Percentiles rank a stretch among this genome's conserved stretches.
These are phyloP conservation scores for Cabera pusaria DNA, from an alignment of 2,888 invertebrate genomes.

Conservation along the genomic window DNA sequence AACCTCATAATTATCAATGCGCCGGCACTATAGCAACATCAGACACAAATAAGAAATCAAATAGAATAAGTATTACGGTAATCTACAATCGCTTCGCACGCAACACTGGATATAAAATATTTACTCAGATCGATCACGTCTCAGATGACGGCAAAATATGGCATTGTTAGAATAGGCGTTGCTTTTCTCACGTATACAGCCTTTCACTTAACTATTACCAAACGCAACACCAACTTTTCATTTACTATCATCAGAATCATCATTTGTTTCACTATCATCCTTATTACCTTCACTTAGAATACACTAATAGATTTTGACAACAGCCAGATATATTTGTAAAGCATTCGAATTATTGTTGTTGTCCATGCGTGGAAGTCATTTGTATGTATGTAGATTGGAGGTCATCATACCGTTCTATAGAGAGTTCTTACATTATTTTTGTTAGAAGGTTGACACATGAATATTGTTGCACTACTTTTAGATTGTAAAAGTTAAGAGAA, in stretches of 20 bases:
- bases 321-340: conserved; percentile 39
- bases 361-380: conserved; percentile 77
- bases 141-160: conserved; percentile 74
- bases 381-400: conserved; percentile 78
- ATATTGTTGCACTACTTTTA: conserved; percentile 55
- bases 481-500: conserved; percentile 37
- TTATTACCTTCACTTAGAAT: conserved; percentile 37
- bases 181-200: conserved; percentile 77
- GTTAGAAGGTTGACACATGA: conserved; percentile 57
- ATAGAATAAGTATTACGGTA: conserved; percentile 31
- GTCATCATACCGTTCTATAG: conserved; percentile 71
- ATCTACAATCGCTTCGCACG: conserved; percentile 61
- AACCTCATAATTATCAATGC: conserved; percentile 12
- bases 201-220: conserved; percentile 80
- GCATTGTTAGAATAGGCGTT: conserved; percentile 77
- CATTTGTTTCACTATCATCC: conserved; percentile 39
- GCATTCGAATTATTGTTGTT: conserved; percentile 72
- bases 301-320: conserved; percentile 1
- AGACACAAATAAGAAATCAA: conserved; percentile 28
- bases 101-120: conserved; percentile 68
- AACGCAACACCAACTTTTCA: conserved; percentile 48
- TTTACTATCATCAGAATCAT: conserved; percentile 15
- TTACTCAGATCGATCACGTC: conserved; percentile 75
- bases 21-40: conserved; percentile 19
- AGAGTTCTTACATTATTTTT: conserved; percentile 61